These are phyloP conservation scores for Aplocera efformata DNA, from an alignment of 2,888 invertebrate genomes.

Conservation along the genomic window DNA sequence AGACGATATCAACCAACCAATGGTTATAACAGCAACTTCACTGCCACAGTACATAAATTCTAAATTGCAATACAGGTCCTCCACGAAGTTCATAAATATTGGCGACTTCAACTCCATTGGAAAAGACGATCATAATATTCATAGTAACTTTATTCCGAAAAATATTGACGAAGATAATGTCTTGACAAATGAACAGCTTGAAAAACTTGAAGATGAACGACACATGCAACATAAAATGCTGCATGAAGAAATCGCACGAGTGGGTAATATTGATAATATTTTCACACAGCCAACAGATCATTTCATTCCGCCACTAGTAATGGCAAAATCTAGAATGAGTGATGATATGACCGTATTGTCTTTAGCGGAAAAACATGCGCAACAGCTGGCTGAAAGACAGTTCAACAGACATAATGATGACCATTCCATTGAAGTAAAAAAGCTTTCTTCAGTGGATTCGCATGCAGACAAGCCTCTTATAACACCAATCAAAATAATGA, in stretches of 20 bases:
- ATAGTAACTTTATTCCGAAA: constrained; percentile 63
- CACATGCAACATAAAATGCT: constrained; percentile 66
- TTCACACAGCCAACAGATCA: constrained; percentile 75
- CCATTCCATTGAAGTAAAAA: constrained; percentile 16
- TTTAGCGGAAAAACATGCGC: constrained; percentile 70
- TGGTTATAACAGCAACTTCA: constrained; percentile 35
- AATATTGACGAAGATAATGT: constrained; percentile 43
- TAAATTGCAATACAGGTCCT: constrained; percentile 25
- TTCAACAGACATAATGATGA: constrained; percentile 38
- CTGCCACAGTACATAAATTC: constrained; percentile 26
- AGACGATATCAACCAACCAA: constrained; percentile 44
- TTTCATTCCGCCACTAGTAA: constrained; percentile 74
- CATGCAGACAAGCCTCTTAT: constrained; percentile 31
- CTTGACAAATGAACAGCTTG: constrained; percentile 48
- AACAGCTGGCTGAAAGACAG: constrained; percentile 61
- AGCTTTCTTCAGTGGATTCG: constrained; percentile 34
- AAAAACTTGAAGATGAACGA: constrained; percentile 62
- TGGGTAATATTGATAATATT: constrained; percentile 69
- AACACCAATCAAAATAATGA: constrained; percentile 27
- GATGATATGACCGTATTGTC: constrained; percentile 75
- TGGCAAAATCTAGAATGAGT: constrained; percentile 74
- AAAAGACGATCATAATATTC: constrained; percentile 50
- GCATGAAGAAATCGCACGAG: constrained; percentile 66
- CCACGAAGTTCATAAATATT: constrained; percentile 20
- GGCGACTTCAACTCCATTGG: constrained; percentile 37